Evolutionary conservation across 2,113 vertebrate species (phyloP).

Genomic region (Sorex araneus): DNA sequence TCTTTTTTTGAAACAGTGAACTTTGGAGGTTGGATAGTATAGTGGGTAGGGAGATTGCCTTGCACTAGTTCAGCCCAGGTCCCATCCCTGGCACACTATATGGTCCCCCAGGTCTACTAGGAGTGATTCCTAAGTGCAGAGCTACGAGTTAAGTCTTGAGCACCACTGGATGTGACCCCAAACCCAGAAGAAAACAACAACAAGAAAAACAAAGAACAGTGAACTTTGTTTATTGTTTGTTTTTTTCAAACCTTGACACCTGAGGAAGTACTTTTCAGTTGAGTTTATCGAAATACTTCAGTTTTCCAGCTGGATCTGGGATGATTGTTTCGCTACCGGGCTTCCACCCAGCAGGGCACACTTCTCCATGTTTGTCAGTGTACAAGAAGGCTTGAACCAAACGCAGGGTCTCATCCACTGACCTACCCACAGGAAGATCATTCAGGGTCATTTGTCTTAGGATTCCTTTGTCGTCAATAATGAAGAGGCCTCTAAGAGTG

Average conservation of each 20-base stretch:
- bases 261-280: constrained; percentile 89
- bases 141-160: no score
- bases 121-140: no score
- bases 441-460: constrained; percentile 99
- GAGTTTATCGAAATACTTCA: constrained; percentile 98
- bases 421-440: constrained; percentile 97
- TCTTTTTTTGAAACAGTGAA: no score
- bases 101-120: no score
- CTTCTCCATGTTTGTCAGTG: constrained; percentile 98
- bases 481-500: constrained; percentile 97
- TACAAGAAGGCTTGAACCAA: constrained; percentile 98
- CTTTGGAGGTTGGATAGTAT: no score
- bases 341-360: no score
- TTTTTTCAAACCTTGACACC: constrained; percentile 76
- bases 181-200: no score
- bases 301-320: constrained; percentile 97
- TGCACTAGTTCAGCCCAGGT: no score
- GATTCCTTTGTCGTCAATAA: constrained; percentile 96
- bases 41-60: no score
- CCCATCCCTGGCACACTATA: no score
- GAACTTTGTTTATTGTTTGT: constrained; percentile 89
- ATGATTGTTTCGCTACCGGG: constrained; percentile 89
- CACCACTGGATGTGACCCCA: no score
- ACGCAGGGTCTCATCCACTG: constrained; percentile 97
- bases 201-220: constrained; percentile 74